phyloP scores from a whole-genome alignment of 1,140 invertebrate species.

The Meloidogyne exigua region DNA sequence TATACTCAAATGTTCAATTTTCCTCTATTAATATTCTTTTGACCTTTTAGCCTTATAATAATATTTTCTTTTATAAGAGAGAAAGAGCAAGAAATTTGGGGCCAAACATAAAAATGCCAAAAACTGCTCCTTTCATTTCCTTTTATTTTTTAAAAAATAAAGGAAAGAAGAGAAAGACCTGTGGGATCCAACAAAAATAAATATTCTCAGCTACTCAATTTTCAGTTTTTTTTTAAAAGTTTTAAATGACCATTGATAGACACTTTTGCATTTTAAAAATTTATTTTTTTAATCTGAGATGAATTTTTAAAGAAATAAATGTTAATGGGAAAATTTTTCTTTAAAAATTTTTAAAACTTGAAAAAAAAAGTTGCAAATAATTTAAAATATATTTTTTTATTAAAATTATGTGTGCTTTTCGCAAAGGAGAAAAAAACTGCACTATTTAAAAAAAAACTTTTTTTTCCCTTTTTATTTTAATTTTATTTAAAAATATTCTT shows the following conservation, averaged over 20 bases:
- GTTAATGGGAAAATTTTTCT: neutral
- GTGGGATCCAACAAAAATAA: conserved; percentile 1
- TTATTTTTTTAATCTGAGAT: neutral
- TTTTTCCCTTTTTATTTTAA: too few relatives aligned
- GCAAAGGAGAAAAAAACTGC: too few relatives aligned
- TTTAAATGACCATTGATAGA: neutral
- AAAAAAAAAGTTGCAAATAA: neutral
- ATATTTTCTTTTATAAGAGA: neutral
- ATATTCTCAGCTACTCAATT: neutral
- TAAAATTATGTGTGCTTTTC: too few relatives aligned
- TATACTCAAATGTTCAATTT: too few relatives aligned
- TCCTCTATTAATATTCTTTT: neutral
- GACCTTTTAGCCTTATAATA: neutral
- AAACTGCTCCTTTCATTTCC: neutral
- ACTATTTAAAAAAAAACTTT: too few relatives aligned
- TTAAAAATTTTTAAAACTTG: neutral
- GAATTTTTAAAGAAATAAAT: too few relatives aligned
- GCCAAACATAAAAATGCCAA: neutral
- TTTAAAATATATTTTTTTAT: too few relatives aligned
- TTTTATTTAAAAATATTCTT: too few relatives aligned
- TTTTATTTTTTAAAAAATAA: neutral
- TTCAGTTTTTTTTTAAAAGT: neutral
- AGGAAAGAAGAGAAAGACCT: neutral
- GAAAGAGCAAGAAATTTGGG: too few relatives aligned
- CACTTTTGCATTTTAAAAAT: neutral